These are phyloP conservation scores for Agapornis canus DNA, from an alignment of 2,797 vertebrate genomes.

Conservation along the genomic window DNA sequence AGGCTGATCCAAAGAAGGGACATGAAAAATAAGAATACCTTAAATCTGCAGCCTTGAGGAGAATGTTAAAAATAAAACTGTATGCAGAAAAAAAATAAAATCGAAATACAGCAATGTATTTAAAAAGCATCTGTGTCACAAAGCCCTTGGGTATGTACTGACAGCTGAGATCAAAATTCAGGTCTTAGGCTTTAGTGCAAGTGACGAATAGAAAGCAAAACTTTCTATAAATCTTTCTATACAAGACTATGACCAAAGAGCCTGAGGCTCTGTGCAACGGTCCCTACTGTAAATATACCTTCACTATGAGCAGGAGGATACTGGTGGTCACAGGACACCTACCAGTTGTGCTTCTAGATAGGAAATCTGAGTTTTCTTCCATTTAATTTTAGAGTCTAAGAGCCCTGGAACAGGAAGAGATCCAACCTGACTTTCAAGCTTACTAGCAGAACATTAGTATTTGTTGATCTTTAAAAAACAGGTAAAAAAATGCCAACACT, in stretches of 20 bases:
- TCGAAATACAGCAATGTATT: not conserved
- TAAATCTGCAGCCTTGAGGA: not conserved
- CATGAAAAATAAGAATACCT: not conserved
- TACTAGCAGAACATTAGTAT: not conserved
- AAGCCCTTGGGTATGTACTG: not conserved
- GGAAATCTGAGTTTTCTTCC: not conserved
- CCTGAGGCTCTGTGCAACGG: not conserved
- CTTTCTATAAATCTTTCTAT: not conserved
- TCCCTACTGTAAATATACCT: not conserved
- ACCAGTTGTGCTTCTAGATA: not conserved
- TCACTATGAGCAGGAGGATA: not conserved
- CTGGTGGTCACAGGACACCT: not conserved
- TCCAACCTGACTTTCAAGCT: not conserved
- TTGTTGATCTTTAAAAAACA: not conserved
- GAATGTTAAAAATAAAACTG: not conserved
- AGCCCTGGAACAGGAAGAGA: not conserved
- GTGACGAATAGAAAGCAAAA: not conserved
- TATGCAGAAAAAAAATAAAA: not conserved
- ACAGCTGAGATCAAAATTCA: not conserved
- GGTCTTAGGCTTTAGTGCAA: not conserved
- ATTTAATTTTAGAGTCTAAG: not conserved
- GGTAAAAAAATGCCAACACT: not conserved
- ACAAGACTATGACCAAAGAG: not conserved
- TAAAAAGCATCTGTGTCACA: accelerated
- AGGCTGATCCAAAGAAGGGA: not conserved